These are phyloP conservation scores for Sebastes vulpes DNA, from an alignment of 2,797 vertebrate species.

Conservation along the genomic window DNA sequence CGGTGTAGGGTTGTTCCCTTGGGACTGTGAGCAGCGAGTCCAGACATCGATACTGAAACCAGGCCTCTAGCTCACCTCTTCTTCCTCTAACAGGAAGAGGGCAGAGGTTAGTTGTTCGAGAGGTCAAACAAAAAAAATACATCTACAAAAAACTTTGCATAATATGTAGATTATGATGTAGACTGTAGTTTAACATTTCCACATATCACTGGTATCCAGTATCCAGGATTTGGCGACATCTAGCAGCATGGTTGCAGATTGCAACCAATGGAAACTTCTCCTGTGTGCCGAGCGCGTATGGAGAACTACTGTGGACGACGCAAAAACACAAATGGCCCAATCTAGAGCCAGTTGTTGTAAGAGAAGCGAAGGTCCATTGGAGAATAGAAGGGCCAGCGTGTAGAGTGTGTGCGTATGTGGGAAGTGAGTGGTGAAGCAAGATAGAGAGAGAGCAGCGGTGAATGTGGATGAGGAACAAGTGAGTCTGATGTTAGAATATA, in stretches of 20 bases:
- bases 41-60: not conserved
- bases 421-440: no score
- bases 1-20: not conserved
- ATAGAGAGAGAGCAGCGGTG: no score
- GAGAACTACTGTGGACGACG: not conserved
- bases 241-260: no score
- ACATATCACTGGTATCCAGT: not conserved
- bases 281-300: not conserved
- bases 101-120: not conserved
- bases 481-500: not conserved
- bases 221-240: no score
- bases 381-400: no score
- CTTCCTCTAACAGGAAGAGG: not conserved
- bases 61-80: not conserved
- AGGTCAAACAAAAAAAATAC: not conserved
- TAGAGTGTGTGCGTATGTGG: no score
- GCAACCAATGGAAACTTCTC: no score
- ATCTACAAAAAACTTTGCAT: not conserved
- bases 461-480: no score
- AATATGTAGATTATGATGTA: not conserved
- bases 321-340: not conserved
- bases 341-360: no score
- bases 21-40: conserved; percentile 3
- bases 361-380: no score
- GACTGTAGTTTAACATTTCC: not conserved